Percentiles rank a stretch among this genome's conserved stretches.
These are phyloP conservation scores for Girardinichthys multiradiatus DNA, from an alignment of 2,113 vertebrate genomes.

Conservation along the genomic window DNA sequence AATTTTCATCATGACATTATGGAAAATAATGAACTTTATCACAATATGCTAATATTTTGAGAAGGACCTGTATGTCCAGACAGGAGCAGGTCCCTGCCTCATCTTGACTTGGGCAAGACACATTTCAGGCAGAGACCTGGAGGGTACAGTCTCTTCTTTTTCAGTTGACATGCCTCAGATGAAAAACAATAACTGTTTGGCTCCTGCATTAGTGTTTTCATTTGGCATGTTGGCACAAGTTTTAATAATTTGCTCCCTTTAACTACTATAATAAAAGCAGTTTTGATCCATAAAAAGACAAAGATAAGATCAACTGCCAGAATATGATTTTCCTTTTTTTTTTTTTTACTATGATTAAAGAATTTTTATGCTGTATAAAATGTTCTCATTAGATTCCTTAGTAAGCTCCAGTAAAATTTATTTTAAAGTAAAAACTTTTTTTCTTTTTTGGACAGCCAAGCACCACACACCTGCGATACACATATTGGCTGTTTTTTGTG, in stretches of 20 bases:
- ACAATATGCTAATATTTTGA: no score
- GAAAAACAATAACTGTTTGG: not conserved
- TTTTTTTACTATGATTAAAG: not conserved
- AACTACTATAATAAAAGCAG: not conserved
- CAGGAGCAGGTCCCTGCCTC: no score
- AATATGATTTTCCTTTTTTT: not conserved
- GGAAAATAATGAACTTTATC: no score
- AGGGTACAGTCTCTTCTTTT: not conserved
- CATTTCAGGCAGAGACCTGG: no score
- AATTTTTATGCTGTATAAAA: not conserved
- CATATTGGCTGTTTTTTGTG: constrained; percentile 16
- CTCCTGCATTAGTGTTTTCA: not conserved
- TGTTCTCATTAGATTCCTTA: not conserved
- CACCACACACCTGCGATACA: not conserved
- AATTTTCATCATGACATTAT: no score
- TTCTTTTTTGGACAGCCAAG: not conserved
- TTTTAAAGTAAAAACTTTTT: no score
- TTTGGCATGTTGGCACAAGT: not conserved
- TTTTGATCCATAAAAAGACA: not conserved
- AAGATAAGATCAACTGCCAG: not conserved
- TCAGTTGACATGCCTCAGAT: not conserved
- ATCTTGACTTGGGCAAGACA: no score
- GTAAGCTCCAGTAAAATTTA: not conserved
- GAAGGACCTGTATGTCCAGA: no score
- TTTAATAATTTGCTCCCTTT: not conserved